Evolutionary conservation across 2,888 invertebrate species (phyloP).

Genomic region (Eudasyphora cyanicolor): DNA sequence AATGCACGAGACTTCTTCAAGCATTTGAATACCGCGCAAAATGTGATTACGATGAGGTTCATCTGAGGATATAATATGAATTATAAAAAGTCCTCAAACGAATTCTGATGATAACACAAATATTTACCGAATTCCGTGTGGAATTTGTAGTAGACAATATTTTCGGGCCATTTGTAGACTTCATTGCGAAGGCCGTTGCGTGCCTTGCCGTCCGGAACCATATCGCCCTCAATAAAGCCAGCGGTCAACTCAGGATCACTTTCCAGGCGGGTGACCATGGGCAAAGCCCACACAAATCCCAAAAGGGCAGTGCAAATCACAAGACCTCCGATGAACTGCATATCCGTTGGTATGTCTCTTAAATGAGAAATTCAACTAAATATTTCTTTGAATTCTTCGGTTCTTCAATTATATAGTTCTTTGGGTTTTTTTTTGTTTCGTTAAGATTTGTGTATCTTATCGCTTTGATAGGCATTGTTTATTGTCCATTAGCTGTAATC

Average conservation of each 20-base stretch:
- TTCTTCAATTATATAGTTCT: background rate
- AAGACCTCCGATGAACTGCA: slow-evolving; percentile 20
- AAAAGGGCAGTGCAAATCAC: background rate
- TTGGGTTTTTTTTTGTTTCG: no score
- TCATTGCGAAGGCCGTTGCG: slow-evolving; percentile 83
- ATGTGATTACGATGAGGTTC: slow-evolving; percentile 83
- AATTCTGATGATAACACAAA: background rate
- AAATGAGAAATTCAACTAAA: background rate
- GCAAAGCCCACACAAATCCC: slow-evolving; percentile 10
- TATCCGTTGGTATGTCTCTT: slow-evolving; percentile 3
- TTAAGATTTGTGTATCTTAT: slow-evolving; percentile 14
- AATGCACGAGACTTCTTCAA: slow-evolving; percentile 87
- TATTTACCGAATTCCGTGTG: slow-evolving; percentile 72
- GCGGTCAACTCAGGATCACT: slow-evolving; percentile 88
- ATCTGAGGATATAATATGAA: slow-evolving; percentile 70
- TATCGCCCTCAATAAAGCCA: slow-evolving; percentile 88
- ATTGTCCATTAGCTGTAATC: slow-evolving; percentile 30
- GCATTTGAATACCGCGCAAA: slow-evolving; percentile 85
- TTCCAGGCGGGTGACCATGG: slow-evolving; percentile 53
- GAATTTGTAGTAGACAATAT: slow-evolving; percentile 85
- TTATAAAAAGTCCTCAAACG: background rate
- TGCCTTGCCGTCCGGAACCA: slow-evolving; percentile 82
- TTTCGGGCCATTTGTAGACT: slow-evolving; percentile 83
- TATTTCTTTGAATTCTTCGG: no score
- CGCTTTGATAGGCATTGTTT: slow-evolving; percentile 17